Percentiles rank a stretch among this genome's conserved stretches.
Evolutionary conservation across 2,113 vertebrate genomes (phyloP).

Genomic region (Leucoraja erinaceus): DNA sequence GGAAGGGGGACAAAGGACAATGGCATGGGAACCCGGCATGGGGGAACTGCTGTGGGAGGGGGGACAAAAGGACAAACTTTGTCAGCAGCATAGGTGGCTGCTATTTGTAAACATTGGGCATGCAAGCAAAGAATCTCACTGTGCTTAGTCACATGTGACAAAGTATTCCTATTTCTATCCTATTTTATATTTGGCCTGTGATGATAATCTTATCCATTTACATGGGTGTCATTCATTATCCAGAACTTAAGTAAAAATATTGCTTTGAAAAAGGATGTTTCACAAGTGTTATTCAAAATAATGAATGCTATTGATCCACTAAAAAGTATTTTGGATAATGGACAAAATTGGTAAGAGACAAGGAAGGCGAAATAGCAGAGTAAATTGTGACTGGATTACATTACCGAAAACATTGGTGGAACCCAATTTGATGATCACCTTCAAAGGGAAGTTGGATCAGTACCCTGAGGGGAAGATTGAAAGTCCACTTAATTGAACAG

Average conservation of each 20-base stretch:
- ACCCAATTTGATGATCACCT: background rate
- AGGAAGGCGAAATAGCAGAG: background rate
- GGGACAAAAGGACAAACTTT: no score
- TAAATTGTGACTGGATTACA: background rate
- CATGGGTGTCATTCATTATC: constrained; percentile 81
- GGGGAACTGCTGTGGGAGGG: no score
- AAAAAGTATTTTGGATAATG: background rate
- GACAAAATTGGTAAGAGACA: background rate
- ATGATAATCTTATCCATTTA: constrained; percentile 91
- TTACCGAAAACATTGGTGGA: background rate
- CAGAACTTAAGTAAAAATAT: constrained; percentile 68
- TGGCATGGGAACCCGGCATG: no score
- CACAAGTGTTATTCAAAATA: background rate
- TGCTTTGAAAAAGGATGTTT: background rate
- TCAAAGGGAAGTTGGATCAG: background rate
- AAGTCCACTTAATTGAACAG: background rate
- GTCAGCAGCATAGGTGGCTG: no score
- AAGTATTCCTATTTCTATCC: no score
- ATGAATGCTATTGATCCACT: background rate
- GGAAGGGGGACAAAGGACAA: no score
- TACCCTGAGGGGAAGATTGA: background rate
- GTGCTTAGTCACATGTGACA: no score
- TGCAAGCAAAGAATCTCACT: no score
- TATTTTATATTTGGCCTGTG: constrained; percentile 76
- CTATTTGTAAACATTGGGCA: no score